Evolutionary conservation across 37 sponge, comb jelly and placozoan species (phyloP), one percentile per base, ranked within the genome.

Genomic region (Halichondria panicea): DNA sequence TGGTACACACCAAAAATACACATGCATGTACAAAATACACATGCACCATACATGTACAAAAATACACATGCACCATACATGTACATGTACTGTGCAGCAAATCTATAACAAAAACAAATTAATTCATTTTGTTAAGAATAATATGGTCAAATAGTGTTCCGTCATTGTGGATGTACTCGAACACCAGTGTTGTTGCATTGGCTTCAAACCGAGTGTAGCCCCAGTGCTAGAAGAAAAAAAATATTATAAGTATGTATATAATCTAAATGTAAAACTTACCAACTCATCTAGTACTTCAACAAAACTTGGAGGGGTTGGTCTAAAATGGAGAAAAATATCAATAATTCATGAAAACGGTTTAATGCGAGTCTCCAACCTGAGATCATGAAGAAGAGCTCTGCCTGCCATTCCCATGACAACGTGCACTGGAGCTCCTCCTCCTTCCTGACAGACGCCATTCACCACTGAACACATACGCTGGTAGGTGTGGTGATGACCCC

Each of bases 401-500:
- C 82, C 82, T 15, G 72, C 85, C 85, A 84, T 84, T 31, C 78
- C 85, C 1, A 84, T 71, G 31, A 84, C 66, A 8, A 84, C 33
- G 50, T 84, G 85, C 7, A 63, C 56, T 6, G 85, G 46, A 13
- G 71, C 71, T 34, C 55, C 72, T n/a, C n/a, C n/a, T n/a, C n/a
- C n/a, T 24, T 43, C 66, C 2, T 30, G 35, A 39, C 85, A 84
- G 4, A 28, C 33, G 30, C 45, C 65, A 15, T 84, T 50, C 22
- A 28, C 36, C 22, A 92, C 80, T 1, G 88, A 81, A 63, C 92
- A 92, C 15, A 54, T 87, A 0, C 92, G 70, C 63, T 92, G 84
- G 63, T 87, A 92, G 55, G 81, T 59, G 55, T 92, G 92, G 54
- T 92, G 81, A 58, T 92, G 92, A 31, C 92, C 92, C 88, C 84